Evolutionary conservation across 2,797 vertebrate genomes (phyloP).

Genomic region (Enteromius trimaculatus): DNA sequence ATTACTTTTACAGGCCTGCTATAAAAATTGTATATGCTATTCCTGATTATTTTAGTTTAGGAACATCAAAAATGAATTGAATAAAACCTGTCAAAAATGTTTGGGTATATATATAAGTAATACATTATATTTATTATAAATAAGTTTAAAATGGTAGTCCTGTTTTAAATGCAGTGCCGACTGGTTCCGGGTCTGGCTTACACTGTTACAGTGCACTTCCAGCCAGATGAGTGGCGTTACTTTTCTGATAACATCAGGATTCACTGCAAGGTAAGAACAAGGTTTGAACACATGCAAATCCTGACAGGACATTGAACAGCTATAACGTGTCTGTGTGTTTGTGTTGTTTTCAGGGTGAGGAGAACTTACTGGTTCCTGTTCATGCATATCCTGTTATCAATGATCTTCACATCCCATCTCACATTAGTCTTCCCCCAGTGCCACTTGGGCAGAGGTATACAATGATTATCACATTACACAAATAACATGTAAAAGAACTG

Average conservation of each 20-base stretch:
- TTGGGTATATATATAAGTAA: background rate
- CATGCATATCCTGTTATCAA: slow-evolving; percentile 90
- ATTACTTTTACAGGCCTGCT: background rate
- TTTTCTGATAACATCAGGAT: slow-evolving; percentile 90
- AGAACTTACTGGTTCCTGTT: slow-evolving; percentile 87
- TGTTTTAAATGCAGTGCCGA: slow-evolving; percentile 73
- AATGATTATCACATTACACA: background rate
- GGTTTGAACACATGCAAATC: slow-evolving; percentile 18
- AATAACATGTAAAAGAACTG: background rate
- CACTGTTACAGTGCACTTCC: slow-evolving; percentile 80
- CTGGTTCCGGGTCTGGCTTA: slow-evolving; percentile 90
- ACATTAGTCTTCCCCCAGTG: slow-evolving; percentile 83
- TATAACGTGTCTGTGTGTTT: background rate
- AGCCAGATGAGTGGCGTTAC: slow-evolving; percentile 91
- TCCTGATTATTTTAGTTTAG: background rate
- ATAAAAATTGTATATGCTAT: background rate
- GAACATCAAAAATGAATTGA: background rate
- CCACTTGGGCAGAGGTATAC: slow-evolving; percentile 86
- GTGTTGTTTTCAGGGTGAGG: slow-evolving; percentile 70
- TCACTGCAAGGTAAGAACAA: slow-evolving; percentile 85
- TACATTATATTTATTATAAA: background rate
- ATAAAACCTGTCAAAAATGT: background rate
- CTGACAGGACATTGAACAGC: background rate
- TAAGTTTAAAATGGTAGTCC: background rate
- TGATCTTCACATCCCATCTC: slow-evolving; percentile 85